These are phyloP conservation scores for Astropecten irregularis DNA, from an alignment of 53 echinoderm and acorn worm genomes.

Conservation along the genomic window DNA sequence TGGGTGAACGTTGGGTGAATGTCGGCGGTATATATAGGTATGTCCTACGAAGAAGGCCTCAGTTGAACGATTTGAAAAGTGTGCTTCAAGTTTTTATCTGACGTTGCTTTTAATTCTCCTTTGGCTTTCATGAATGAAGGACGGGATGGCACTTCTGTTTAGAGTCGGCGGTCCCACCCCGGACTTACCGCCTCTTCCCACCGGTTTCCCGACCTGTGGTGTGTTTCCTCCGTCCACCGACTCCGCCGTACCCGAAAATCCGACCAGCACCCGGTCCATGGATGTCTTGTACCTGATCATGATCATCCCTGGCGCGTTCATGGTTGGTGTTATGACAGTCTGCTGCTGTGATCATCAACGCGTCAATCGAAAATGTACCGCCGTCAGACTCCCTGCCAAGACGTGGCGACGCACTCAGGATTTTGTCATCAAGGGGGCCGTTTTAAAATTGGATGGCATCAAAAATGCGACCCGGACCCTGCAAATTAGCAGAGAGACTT, in stretches of 20 bases:
- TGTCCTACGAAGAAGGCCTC: not conserved
- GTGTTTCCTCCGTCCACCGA: not conserved
- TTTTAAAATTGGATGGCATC: no score
- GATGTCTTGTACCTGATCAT: not conserved
- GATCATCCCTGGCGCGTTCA: not conserved
- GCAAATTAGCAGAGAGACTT: no score
- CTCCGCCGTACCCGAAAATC: not conserved
- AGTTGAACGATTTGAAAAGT: not conserved
- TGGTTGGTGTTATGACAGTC: not conserved
- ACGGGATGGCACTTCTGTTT: slow-evolving; percentile 63
- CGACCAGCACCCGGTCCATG: not conserved
- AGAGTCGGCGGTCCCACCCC: slow-evolving; percentile 48
- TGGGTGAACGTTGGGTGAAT: no score
- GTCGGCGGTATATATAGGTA: not conserved
- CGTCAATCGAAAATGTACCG: no score
- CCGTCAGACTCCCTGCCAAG: no score
- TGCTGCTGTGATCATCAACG: no score
- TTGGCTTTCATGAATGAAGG: no score
- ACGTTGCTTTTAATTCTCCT: not conserved
- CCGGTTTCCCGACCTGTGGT: slow-evolving; percentile 58
- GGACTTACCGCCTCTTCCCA: slow-evolving; percentile 52
- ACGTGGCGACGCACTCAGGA: no score
- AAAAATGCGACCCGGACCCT: no score
- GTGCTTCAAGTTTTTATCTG: not conserved
- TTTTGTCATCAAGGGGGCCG: no score